These are phyloP conservation scores for Tichodroma muraria DNA, from an alignment of 2,113 vertebrate genomes.

Conservation along the genomic window DNA sequence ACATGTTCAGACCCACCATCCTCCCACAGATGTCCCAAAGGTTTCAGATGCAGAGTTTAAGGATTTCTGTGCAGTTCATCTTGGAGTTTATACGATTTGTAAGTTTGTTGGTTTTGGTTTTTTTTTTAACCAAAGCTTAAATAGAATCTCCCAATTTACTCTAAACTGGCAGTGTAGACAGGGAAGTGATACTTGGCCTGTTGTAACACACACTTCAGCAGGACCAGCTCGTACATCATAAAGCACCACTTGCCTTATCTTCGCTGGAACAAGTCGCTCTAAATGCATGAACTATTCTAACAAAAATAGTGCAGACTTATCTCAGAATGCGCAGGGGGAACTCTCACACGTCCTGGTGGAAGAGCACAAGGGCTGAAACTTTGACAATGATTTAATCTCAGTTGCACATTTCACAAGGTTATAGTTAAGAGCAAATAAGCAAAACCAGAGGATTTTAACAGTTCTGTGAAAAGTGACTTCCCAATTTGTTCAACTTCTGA, in stretches of 20 bases:
- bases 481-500: conserved; percentile 44
- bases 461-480: conserved; percentile 15
- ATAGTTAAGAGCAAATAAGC: conserved; percentile 23
- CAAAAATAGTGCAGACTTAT: conserved; percentile 58
- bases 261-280: background rate
- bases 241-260: conserved; percentile 59
- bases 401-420: conserved; percentile 9
- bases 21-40: background rate
- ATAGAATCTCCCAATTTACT: background rate
- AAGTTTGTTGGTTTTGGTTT: background rate
- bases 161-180: background rate
- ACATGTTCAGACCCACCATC: background rate
- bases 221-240: background rate
- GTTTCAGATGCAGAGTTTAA: background rate
- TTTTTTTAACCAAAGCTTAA: background rate
- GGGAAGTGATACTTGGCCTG: background rate
- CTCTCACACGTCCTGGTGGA: conserved; percentile 3
- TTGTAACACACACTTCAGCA: conserved; percentile 25
- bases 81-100: background rate
- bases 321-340: conserved; percentile 10
- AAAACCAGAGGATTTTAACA: conserved; percentile 20
- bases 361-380: conserved; percentile 38
- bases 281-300: conserved; percentile 30
- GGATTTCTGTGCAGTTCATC: background rate
- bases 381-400: conserved; percentile 34